Evolutionary conservation across 1,140 invertebrate genomes (phyloP).

Genomic region (Mactra quadrangularis): DNA sequence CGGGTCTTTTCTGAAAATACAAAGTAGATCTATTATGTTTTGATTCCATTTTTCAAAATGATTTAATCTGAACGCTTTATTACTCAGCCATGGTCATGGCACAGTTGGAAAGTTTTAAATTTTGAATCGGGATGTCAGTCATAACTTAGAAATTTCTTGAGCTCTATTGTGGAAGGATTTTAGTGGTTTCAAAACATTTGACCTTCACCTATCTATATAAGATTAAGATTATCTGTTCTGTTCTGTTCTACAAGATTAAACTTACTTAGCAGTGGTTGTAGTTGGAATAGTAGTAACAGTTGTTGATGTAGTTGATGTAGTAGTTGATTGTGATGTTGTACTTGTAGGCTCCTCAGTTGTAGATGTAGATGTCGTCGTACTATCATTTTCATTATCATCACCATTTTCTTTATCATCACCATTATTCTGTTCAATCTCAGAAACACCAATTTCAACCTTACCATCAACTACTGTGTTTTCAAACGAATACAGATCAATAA

Average conservation of each 20-base stretch:
- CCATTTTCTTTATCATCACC: neutral
- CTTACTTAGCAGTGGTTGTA: neutral
- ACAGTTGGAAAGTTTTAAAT: too few species aligned
- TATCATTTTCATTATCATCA: neutral
- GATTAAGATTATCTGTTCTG: too few species aligned
- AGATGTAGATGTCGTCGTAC: neutral
- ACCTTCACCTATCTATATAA: too few species aligned
- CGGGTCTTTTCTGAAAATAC: slow-evolving; percentile 7
- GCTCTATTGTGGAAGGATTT: too few species aligned
- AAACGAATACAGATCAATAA: neutral
- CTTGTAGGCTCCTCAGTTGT: neutral
- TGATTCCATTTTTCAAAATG: too few species aligned
- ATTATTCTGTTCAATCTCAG: neutral
- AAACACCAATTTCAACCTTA: neutral
- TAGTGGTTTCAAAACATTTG: too few species aligned
- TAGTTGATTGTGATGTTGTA: neutral
- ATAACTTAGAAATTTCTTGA: too few species aligned
- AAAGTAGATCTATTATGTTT: too few species aligned
- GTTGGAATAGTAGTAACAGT: slow-evolving; percentile 17
- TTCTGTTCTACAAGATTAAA: too few species aligned
- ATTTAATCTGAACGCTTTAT: too few species aligned
- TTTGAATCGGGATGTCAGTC: too few species aligned
- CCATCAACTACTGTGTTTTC: neutral
- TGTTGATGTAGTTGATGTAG: slow-evolving; percentile 10
- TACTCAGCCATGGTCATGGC: too few species aligned